Evolutionary conservation across 2,113 vertebrate genomes (phyloP).

Genomic region (Pelvicachromis taeniatus): DNA sequence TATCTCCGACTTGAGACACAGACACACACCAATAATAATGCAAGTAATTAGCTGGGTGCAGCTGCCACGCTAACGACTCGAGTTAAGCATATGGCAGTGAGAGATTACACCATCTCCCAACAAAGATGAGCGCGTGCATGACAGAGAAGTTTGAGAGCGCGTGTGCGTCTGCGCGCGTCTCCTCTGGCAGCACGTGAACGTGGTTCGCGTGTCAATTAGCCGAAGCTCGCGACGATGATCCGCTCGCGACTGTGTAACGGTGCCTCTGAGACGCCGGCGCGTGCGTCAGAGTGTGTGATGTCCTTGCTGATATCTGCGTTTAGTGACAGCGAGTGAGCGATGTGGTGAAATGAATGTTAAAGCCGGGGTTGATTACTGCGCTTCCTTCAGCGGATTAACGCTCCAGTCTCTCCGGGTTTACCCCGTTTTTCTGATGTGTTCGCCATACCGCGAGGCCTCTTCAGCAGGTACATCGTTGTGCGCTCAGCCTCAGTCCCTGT

Average conservation of each 20-base stretch:
- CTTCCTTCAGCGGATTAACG: background rate
- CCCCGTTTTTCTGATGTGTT: background rate
- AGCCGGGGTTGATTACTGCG: background rate
- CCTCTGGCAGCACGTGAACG: conserved; percentile 11
- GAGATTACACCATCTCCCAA: conserved; percentile 47
- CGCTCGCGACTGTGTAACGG: conserved; percentile 7
- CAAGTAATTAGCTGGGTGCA: conserved; percentile 47
- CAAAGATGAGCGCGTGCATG: conserved; percentile 13
- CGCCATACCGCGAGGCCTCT: background rate
- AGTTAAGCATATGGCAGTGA: conserved; percentile 41
- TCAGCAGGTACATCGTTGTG: background rate
- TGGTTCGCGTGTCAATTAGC: conserved; percentile 59
- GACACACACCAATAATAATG: conserved; percentile 35
- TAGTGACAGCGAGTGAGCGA: conserved; percentile 17
- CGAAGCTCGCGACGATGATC: conserved; percentile 15
- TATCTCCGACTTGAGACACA: conserved; percentile 31
- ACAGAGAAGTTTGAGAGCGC: background rate
- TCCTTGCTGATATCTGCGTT: conserved; percentile 46
- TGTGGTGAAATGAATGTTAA: background rate
- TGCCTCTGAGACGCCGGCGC: conserved; percentile 17
- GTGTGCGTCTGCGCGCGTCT: background rate
- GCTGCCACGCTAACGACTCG: conserved; percentile 55
- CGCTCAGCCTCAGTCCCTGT: background rate
- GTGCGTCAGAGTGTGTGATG: conserved; percentile 25
- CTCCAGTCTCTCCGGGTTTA: background rate